Evolutionary conservation across 2,888 invertebrate species (phyloP).

Genomic region (Chorisops tibialis): DNA sequence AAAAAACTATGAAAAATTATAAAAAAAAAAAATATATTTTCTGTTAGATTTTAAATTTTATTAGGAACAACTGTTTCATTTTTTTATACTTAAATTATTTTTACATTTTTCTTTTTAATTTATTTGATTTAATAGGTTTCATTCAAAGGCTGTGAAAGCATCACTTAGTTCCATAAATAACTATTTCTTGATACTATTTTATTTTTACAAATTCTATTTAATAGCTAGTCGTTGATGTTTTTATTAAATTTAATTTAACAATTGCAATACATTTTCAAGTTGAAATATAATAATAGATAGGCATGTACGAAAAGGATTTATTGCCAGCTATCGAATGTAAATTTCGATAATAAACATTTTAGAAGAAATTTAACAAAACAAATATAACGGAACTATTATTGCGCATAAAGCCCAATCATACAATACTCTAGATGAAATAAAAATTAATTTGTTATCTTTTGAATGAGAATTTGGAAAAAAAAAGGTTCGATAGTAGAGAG

Average conservation of each 20-base stretch:
- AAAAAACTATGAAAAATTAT: background rate
- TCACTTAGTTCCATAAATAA: background rate
- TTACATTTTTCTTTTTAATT: background rate
- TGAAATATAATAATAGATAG: background rate
- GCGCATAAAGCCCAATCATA: too few relatives aligned
- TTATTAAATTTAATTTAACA: too few relatives aligned
- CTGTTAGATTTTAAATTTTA: background rate
- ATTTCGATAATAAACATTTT: too few relatives aligned
- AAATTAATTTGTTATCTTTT: too few relatives aligned
- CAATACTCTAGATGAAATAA: too few relatives aligned
- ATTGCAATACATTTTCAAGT: background rate
- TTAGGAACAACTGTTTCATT: background rate
- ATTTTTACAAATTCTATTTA: background rate
- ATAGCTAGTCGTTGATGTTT: too few relatives aligned
- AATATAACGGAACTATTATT: too few relatives aligned
- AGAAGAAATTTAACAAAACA: too few relatives aligned
- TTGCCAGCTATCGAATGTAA: too few relatives aligned
- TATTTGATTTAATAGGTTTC: conserved; percentile 11
- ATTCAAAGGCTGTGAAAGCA: conserved; percentile 19
- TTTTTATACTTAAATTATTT: background rate
- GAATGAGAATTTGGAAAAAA: too few relatives aligned
- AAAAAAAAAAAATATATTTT: background rate
- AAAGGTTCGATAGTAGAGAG: too few relatives aligned
- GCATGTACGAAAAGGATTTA: too few relatives aligned
- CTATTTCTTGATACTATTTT: background rate